A percentile compares a stretch with the other conserved stretches of the same genome.
Evolutionary conservation across 2,797 vertebrate genomes (phyloP).

Genomic region (Sebastes trivittatus): DNA sequence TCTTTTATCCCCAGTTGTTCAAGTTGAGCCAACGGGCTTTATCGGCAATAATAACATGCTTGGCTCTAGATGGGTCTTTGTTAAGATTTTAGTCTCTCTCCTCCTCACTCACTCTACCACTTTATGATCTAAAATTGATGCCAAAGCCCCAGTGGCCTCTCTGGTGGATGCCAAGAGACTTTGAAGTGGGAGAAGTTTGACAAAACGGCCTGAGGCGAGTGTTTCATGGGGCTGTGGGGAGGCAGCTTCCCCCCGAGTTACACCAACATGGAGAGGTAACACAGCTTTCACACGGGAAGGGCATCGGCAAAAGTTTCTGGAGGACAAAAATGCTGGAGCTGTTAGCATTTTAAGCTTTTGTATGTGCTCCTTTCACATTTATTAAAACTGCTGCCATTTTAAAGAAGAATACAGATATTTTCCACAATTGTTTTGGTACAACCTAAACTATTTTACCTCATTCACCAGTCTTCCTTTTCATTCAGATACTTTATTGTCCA

Average conservation of each 20-base stretch:
- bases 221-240: constrained; percentile 60
- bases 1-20: constrained; percentile 42
- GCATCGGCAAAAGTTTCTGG: constrained; percentile 40
- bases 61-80: constrained; percentile 57
- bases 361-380: neutral
- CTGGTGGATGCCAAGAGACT: constrained; percentile 72
- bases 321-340: constrained; percentile 36
- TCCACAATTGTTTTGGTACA: neutral
- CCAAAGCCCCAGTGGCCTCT: constrained; percentile 68
- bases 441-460: neutral
- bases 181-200: constrained; percentile 79
- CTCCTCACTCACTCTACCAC: constrained; percentile 36
- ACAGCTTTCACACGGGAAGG: constrained; percentile 48
- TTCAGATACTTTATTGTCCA: neutral
- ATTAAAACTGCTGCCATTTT: neutral
- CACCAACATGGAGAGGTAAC: constrained; percentile 9
- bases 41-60: constrained; percentile 42
- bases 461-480: neutral
- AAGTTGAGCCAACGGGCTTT: constrained; percentile 17
- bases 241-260: constrained; percentile 26
- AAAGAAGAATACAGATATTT: neutral
- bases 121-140: constrained; percentile 81
- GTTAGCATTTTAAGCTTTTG: neutral
- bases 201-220: constrained; percentile 73
- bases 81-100: constrained; percentile 55